Base-by-base conservation (phyloP, 2,113 vertebrate genomes). In the Aleadryas rufinucha region DNA sequence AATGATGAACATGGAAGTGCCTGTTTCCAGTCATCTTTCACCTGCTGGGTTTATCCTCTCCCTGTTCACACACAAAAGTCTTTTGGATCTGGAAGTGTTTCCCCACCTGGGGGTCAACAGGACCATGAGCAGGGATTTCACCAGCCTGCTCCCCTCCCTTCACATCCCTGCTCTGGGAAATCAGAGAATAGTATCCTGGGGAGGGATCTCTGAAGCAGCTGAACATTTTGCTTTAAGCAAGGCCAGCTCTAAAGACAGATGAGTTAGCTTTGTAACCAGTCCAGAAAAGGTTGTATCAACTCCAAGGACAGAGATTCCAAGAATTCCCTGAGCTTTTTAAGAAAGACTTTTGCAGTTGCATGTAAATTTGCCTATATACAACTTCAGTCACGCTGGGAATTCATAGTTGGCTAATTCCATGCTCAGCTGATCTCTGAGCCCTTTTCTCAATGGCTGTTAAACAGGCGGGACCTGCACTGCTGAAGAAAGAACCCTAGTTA, bases 31-130 rank as follows among this genome's bases (percentile, higher is more conserved):
- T 31, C 31, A 12, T 37, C 49, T 68, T 75, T 76, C 42, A 31
- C 12, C n/a, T 47, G 21, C 52, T 71, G 61, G 17, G 10, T 44
- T 44, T 74, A 3, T 75, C 28, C 28, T 86, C 21, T 47, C 45
- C 28, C 47, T 41, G 12, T 23, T 66, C 31, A 49, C 16, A 30
- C 14, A 37, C 18, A n/a, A 28, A 66, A 69, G 33, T 16, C 21
- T 61, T 87, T 52, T 52, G 41, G 30, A 52, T 18, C 22, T 95
- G 39, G 33, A 77, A 71, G 19, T 41, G n/a, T 44, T 72, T 42
- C n/a, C 20, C 2, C 1, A 50, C 0, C 2, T 45, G 6, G 41
- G 12, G 5, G 28, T 23, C 2, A 2, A 20, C 4, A 59, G 49
- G 33, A 60, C 16, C 13, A 17, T 3, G 20, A 82, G 11, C 20